These are phyloP conservation scores for Intellagama lesueurii DNA, from an alignment of 2,797 vertebrate genomes.

Conservation along the genomic window DNA sequence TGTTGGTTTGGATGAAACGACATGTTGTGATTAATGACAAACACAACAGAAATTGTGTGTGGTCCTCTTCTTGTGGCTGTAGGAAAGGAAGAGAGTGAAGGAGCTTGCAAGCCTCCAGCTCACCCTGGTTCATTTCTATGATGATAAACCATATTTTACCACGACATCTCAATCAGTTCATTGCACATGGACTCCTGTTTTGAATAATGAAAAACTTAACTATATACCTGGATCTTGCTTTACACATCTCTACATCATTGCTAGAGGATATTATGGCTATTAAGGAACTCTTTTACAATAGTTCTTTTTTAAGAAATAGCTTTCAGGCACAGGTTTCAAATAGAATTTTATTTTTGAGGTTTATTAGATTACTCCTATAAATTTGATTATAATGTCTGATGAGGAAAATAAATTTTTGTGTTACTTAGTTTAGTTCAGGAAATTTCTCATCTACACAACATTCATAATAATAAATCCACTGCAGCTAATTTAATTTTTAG, in stretches of 20 bases:
- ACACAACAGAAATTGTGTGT: neutral
- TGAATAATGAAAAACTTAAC: neutral
- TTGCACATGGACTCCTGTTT: neutral
- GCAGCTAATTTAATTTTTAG: slow-evolving; percentile 48
- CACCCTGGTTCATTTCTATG: neutral
- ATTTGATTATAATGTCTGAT: slow-evolving; percentile 7
- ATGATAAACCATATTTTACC: neutral
- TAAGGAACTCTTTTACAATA: neutral
- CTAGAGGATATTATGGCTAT: neutral
- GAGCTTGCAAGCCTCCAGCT: neutral
- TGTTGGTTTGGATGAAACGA: neutral
- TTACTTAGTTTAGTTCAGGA: slow-evolving; percentile 39
- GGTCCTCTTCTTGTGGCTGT: neutral
- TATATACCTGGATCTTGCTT: neutral
- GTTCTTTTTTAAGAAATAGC: neutral
- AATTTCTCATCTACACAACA: slow-evolving; percentile 35
- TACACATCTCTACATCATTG: neutral
- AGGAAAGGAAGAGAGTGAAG: neutral
- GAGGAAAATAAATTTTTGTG: slow-evolving; percentile 41
- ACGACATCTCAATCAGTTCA: neutral
- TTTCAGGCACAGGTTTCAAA: neutral
- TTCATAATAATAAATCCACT: slow-evolving; percentile 46
- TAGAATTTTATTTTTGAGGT: neutral
- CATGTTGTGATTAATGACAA: neutral
- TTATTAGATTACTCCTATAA: slow-evolving; percentile 23